Percentiles rank a stretch among this genome's conserved stretches.
These are phyloP conservation scores for Zaprionus tsacasi DNA, from an alignment of 1,140 invertebrate species.

Conservation along the genomic window DNA sequence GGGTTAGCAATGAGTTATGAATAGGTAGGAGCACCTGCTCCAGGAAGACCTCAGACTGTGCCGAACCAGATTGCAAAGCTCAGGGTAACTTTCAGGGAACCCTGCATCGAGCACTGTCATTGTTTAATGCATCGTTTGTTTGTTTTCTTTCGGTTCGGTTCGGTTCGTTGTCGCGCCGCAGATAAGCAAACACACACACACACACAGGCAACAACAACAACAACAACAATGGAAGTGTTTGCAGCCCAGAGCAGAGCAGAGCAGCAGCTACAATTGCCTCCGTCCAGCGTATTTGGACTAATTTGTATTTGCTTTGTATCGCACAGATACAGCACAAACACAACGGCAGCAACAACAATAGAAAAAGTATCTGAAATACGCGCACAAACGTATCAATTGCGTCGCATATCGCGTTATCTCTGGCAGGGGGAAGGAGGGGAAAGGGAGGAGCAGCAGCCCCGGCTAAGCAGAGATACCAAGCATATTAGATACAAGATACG, in stretches of 20 bases:
- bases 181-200: constrained; percentile 63
- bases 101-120: constrained; percentile 10
- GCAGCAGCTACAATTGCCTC: constrained; percentile 48
- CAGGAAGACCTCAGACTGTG: neutral
- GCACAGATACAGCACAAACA: constrained; percentile 52
- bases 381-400: constrained; percentile 56
- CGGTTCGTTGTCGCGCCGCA: constrained; percentile 51
- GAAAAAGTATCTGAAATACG: constrained; percentile 29
- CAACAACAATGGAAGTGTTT: constrained; percentile 32
- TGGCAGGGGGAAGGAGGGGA: constrained; percentile 30
- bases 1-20: neutral
- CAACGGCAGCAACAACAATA: constrained; percentile 12
- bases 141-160: constrained; percentile 67
- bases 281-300: constrained; percentile 55
- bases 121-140: constrained; percentile 49
- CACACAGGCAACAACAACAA: constrained; percentile 31
- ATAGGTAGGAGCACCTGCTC: neutral
- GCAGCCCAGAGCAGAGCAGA: constrained; percentile 7
- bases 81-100: neutral
- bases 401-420: constrained; percentile 64
- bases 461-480: constrained; percentile 49
- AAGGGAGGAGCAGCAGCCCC: constrained; percentile 43
- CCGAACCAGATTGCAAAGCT: neutral
- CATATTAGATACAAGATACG: constrained; percentile 6
- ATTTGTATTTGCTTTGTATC: constrained; percentile 64